Evolutionary conservation across 2,797 vertebrate genomes (phyloP), one percentile per base, ranked within the genome.

Genomic region (Hypotaenidia philippensis): DNA sequence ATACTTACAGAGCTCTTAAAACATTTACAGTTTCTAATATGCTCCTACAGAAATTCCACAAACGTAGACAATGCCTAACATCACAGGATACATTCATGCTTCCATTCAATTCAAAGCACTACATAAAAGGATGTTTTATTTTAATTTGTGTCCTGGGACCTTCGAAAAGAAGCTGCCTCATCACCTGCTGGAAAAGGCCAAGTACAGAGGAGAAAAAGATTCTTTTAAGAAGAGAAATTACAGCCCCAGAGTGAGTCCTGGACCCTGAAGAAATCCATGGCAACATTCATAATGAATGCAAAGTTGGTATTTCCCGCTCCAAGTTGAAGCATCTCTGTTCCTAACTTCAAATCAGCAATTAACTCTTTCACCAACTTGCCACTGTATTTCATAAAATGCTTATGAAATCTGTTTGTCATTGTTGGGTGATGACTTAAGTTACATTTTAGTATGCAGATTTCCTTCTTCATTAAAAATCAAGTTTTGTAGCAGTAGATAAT

Each of bases 21-120:
- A 94, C 72, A 83, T 94, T 91, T 86, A 87, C 10, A 1, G 69
- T 82, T 65, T 40, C 72, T 89, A 75, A 83, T 6, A 0, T 75
- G 57, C 82, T 50, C 78, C 89, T 83, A 40, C 11, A 95, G 71
- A 91, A 89, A 89, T 92, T 95, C 75, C 90, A 83, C 84, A 83
- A 92, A 72, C 4, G 8, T n/a, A 94, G 65, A 93, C 91, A 96
- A 93, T 87, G 79, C 38, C 87, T 86, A 90, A 91, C 75, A 92
- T 93, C 72, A 94, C 6, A 87, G 50, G 26, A 74, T 36, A 83
- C 34, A 34, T 87, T 92, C 81, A 78, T 72, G 36, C 77, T 92
- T 83, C 84, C 59, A 18, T 88, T 89, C 65, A 78, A 6, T n/a
- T 93, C 72, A 93, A 69, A 9, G 31, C 40, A 69, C 38, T 57